Evolutionary conservation across 2,797 vertebrate species (phyloP).

Genomic region (Pseudomugil gertrudae): DNA sequence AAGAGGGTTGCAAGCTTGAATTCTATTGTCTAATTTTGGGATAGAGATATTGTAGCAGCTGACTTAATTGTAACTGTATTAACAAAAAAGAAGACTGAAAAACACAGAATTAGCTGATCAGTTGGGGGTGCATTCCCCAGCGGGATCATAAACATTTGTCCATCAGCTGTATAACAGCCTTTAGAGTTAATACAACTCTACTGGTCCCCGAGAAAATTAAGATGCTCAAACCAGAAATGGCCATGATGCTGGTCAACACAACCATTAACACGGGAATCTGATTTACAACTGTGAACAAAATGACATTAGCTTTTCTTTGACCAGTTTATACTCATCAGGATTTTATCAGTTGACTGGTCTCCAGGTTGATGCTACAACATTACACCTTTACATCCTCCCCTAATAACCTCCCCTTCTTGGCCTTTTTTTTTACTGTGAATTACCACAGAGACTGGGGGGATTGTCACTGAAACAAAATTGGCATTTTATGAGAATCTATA

Average conservation of each 20-base stretch:
- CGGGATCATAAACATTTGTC: not conserved
- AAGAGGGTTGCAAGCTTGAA: slow-evolving; percentile 31
- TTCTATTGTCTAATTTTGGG: slow-evolving; percentile 18
- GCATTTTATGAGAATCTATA: slow-evolving; percentile 6
- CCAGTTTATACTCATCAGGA: not conserved
- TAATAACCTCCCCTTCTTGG: not conserved
- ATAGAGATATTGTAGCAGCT: slow-evolving; percentile 1
- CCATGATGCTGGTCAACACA: not conserved
- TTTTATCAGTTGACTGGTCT: not conserved
- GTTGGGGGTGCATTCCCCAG: slow-evolving; percentile 11
- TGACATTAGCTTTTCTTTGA: not conserved
- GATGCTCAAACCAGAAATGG: not conserved
- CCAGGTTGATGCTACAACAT: not conserved
- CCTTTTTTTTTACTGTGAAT: slow-evolving; percentile 2
- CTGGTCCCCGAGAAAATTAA: not conserved
- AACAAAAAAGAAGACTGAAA: slow-evolving; percentile 26
- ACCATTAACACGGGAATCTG: not conserved
- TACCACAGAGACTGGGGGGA: not conserved
- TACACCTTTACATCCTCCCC: not conserved
- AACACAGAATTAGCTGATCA: slow-evolving; percentile 35
- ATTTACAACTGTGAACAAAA: not conserved
- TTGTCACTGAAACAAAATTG: slow-evolving; percentile 9
- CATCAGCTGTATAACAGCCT: slow-evolving; percentile 21
- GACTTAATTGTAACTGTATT: slow-evolving; percentile 11
- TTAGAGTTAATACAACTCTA: slow-evolving; percentile 1